Base-by-base conservation (phyloP, 2,888 invertebrate species). In the Lepetodrilus schrolli region DNA sequence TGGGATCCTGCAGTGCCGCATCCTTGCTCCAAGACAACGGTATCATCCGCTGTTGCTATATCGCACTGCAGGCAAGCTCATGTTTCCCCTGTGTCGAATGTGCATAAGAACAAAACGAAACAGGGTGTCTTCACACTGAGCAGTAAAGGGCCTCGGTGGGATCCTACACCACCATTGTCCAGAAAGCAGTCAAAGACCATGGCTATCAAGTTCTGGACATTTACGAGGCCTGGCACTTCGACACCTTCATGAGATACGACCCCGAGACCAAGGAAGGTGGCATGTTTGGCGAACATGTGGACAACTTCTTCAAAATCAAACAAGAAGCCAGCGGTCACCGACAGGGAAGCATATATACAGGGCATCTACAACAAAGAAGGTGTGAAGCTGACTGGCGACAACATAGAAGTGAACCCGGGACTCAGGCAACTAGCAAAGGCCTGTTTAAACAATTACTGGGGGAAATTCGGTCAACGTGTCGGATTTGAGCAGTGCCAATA, bases 141-240 rank as follows among this genome's bases (percentile, higher is more conserved):
- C n/a, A n/a, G n/a, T n/a, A n/a, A n/a, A n/a, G 86, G 43, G 70
- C 74, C 7, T 74, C 89, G 4, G 71, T 30, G 0, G 86, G 90
- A 10, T 87, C 88, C 4, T 90, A 85, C 88, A 86, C 89, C 2
- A 80, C 83, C 1, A 84, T 84, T 49, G 90, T 90, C 77, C 36
- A 90, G 0, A 58, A 82, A 47, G 83, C 81, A 77, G 90, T 89
- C 8, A 17, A 87, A 1, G 43, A 75, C 49, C 76, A 77, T 17
- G 88, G 87, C 0, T 90, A 90, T 71, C 75, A 74, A 70, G 77
- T 89, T 17, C 4, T 85, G 0, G 73, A 86, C 21, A 80, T 88
- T 7, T 76, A 78, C 47, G 88, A 89, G 77, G 81, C 89, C 13
- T 90, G 88, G 84, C 82, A 88, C 58, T 90, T 87, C 65, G 38